These are phyloP conservation scores for Phenganax subtilis DNA, from an alignment of 92 coral and sea anemone genomes.

Conservation along the genomic window DNA sequence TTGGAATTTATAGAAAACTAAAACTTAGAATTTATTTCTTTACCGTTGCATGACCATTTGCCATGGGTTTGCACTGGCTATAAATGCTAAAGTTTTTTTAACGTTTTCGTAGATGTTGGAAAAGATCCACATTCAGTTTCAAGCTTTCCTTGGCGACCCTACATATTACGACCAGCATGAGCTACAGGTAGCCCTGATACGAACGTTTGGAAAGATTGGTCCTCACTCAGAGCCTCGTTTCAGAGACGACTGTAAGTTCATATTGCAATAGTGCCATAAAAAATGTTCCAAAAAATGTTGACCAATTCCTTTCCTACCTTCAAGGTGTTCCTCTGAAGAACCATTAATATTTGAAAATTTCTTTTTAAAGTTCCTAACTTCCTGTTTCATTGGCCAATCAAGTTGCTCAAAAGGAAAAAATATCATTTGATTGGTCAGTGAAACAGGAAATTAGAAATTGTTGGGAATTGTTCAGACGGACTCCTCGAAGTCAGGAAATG, in stretches of 20 bases:
- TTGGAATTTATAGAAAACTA: too few relatives aligned
- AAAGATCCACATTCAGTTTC: constrained; percentile 93
- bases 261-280: neutral
- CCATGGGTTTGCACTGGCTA: neutral
- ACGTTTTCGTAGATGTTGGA: constrained; percentile 66
- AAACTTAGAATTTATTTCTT: neutral
- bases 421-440: too few relatives aligned
- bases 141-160: constrained; percentile 92
- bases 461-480: too few relatives aligned
- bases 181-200: constrained; percentile 77
- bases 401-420: too few relatives aligned
- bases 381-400: too few relatives aligned
- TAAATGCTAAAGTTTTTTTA: neutral
- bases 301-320: too few relatives aligned
- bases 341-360: too few relatives aligned
- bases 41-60: neutral
- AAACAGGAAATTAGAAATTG: too few relatives aligned
- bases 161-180: constrained; percentile 95
- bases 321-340: too few relatives aligned
- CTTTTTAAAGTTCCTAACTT: too few relatives aligned
- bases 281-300: too few relatives aligned
- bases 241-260: constrained; percentile 74
- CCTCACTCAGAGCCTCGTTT: constrained; percentile 99
- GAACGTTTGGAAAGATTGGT: constrained; percentile 94
- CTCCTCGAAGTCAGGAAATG: neutral